Base-by-base conservation (phyloP, 2,888 invertebrate genomes). In the Epirrita christyi region DNA sequence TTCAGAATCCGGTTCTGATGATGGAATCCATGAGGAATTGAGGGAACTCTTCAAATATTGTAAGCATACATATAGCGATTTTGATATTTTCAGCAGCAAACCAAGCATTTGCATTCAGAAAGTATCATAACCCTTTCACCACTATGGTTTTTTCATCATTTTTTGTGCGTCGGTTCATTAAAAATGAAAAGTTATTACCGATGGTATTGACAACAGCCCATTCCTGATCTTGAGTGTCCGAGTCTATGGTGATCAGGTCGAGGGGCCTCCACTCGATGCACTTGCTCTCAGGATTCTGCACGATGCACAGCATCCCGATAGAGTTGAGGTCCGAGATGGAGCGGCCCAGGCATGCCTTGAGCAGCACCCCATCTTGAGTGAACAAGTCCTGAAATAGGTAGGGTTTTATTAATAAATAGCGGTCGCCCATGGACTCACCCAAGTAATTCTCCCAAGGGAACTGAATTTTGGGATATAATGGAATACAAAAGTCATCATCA, bases 121-220 rank as follows among this genome's bases (percentile, higher is more conserved):
- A n/a, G n/a, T n/a, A n/a, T n/a, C n/a, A n/a, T n/a, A n/a, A n/a
- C n/a, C n/a, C n/a, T n/a, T n/a, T n/a, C n/a, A n/a, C n/a, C n/a
- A n/a, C n/a, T n/a, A n/a, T n/a, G n/a, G n/a, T n/a, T n/a, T n/a
- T n/a, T n/a, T n/a, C n/a, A n/a, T n/a, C n/a, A n/a, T n/a, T n/a
- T n/a, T n/a, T n/a, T n/a, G n/a, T n/a, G n/a, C n/a, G n/a, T n/a
- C n/a, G n/a, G n/a, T n/a, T n/a, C n/a, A n/a, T n/a, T n/a, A n/a
- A n/a, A n/a, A n/a, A 32, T 34, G 5, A 15, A 41, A 21, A 9
- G 28, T 47, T 4, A 32, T 38, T 78, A 90, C 92, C 92, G 70
- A 94, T 95, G 41, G 96, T 95, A 73, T 96, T 96, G 13, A 97
- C 96, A 55, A 97, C 93, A 0, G 96, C 96, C 97, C 97, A 97